phyloP scores from a whole-genome alignment of 2,888 invertebrate genomes.

The Dasysyrphus albostriatus region DNA sequence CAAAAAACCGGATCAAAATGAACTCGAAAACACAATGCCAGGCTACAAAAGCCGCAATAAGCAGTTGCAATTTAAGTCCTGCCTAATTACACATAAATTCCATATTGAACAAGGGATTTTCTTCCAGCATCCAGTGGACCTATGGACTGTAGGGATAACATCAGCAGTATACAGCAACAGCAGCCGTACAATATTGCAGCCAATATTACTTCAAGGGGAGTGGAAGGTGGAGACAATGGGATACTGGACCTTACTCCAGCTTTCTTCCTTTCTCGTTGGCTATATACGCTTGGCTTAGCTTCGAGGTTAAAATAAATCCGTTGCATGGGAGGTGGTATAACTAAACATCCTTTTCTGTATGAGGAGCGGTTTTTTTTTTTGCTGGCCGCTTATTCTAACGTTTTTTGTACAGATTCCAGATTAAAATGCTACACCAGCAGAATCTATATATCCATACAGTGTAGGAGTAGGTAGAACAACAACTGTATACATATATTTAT shows the following conservation, averaged over 20 bases:
- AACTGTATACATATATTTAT: not conserved
- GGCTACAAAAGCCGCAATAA: conserved; percentile 72
- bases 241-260: conserved; percentile 24
- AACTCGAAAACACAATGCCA: conserved; percentile 57
- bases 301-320: conserved; percentile 62
- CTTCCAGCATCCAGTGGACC: not conserved
- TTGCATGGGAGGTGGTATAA: conserved; percentile 47
- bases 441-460: conserved; percentile 29
- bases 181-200: conserved; percentile 63
- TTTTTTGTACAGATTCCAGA: conserved; percentile 44
- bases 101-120: conserved; percentile 74
- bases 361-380: not conserved
- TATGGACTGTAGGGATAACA: conserved; percentile 35
- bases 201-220: conserved; percentile 54
- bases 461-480: conserved; percentile 48
- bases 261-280: conserved; percentile 33
- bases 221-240: conserved; percentile 42
- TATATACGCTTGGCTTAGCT: conserved; percentile 30
- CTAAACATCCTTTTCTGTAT: conserved; percentile 47
- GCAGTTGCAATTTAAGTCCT: conserved; percentile 73
- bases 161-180: conserved; percentile 35
- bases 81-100: conserved; percentile 75
- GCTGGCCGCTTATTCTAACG: conserved; percentile 1
- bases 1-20: conserved; percentile 41
- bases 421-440: conserved; percentile 69